phyloP scores from a whole-genome alignment of 2,797 vertebrate species.

The Myioborus melanocephalus region DNA sequence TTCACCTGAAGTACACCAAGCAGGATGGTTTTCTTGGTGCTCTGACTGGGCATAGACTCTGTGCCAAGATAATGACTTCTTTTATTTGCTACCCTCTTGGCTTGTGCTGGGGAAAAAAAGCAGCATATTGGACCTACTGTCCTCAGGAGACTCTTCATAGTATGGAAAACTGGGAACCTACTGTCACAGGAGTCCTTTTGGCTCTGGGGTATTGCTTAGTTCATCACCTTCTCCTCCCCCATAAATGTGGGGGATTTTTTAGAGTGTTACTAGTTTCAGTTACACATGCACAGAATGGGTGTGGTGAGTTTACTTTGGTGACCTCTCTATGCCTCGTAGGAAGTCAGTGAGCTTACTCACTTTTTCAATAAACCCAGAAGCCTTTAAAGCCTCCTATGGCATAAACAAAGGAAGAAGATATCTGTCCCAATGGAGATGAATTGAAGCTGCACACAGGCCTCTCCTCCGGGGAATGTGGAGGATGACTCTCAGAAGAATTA shows the following conservation, averaged over 20 bases:
- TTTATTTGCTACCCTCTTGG: background rate
- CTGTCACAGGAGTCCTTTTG: background rate
- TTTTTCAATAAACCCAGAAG: background rate
- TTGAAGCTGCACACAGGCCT: background rate
- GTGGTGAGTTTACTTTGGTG: background rate
- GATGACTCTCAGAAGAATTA: background rate
- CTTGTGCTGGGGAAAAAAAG: background rate
- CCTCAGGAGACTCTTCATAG: background rate
- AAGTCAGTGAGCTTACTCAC: background rate
- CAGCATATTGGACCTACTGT: background rate
- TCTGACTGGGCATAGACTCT: background rate
- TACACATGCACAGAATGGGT: background rate
- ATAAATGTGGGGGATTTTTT: fast-evolving
- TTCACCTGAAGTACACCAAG: background rate
- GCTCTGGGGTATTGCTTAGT: background rate
- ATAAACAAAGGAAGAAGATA: background rate
- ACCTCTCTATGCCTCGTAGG: background rate
- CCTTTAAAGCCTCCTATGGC: background rate
- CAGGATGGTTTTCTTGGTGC: background rate
- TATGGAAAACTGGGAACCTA: background rate
- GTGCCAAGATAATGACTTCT: background rate
- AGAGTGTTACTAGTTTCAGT: fast-evolving
- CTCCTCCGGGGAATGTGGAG: background rate
- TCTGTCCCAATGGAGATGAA: background rate
- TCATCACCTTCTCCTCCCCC: background rate